phyloP scores from a whole-genome alignment of 1,140 invertebrate species.

The Heliconius eleuchia region DNA sequence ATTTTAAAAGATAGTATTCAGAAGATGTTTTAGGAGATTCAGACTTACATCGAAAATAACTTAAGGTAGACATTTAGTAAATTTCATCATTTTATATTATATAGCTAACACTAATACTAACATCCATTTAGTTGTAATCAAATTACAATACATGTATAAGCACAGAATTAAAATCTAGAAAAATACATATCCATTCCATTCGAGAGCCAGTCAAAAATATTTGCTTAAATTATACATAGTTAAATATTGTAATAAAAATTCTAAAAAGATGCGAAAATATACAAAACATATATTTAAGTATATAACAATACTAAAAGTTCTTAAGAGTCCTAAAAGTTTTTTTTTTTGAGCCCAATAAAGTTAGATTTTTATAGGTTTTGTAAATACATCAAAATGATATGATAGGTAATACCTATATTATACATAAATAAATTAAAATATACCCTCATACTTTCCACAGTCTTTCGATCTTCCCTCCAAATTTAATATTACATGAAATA shows the following conservation, averaged over 20 bases:
- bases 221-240: background rate
- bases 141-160: background rate
- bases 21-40: no score
- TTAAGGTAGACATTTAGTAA: no score
- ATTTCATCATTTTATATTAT: background rate
- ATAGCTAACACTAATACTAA: background rate
- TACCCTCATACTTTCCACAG: background rate
- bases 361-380: background rate
- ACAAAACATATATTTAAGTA: background rate
- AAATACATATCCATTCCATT: background rate
- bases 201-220: background rate
- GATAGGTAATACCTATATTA: background rate
- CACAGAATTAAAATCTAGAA: background rate
- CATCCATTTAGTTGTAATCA: background rate
- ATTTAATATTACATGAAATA: background rate
- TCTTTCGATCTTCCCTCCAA: background rate
- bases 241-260: background rate
- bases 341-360: background rate
- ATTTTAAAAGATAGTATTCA: background rate
- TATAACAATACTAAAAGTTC: background rate
- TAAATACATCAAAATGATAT: conserved; percentile 7
- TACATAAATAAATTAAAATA: background rate
- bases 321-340: background rate
- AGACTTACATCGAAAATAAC: no score
- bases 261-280: background rate